phyloP scores from a whole-genome alignment of 2,797 vertebrate genomes.

The Rachycentron canadum region DNA sequence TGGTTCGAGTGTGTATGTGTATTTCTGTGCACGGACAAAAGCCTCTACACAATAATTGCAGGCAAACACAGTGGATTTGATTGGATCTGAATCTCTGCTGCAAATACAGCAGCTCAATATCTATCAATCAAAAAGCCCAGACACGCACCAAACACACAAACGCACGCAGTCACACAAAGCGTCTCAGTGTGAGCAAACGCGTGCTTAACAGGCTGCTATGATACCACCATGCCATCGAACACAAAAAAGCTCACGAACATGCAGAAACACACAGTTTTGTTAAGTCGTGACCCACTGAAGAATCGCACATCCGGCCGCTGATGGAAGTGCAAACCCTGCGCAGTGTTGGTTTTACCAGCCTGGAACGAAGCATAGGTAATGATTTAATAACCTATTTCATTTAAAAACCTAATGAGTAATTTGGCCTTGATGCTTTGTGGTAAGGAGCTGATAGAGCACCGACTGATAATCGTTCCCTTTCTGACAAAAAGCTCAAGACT shows the following conservation, averaged over 20 bases:
- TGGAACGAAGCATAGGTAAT: background rate
- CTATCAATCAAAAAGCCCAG: constrained; percentile 41
- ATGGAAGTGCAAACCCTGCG: background rate
- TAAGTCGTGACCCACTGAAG: constrained; percentile 17
- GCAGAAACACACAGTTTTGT: constrained; percentile 13
- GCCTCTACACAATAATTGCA: constrained; percentile 17
- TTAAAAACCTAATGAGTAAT: constrained; percentile 2
- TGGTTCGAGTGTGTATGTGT: background rate
- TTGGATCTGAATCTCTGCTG: constrained; percentile 45
- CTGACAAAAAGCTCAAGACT: background rate
- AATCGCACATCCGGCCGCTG: constrained; percentile 13
- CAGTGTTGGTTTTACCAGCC: constrained; percentile 3
- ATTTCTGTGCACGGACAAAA: constrained; percentile 26
- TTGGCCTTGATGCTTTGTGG: background rate
- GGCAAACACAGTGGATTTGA: constrained; percentile 48
- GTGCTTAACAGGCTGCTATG: constrained; percentile 23
- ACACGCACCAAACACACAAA: constrained; percentile 34
- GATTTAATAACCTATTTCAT: constrained; percentile 27
- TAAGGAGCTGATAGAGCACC: background rate
- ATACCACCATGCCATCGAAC: background rate
- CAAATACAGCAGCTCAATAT: constrained; percentile 50
- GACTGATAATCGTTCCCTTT: background rate
- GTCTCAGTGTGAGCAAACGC: constrained; percentile 30
- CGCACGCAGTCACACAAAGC: background rate
- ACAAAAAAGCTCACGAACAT: constrained; percentile 16